These are phyloP conservation scores for Leptinotarsa tumamoca DNA, from an alignment of 2,888 invertebrate species.

Conservation along the genomic window DNA sequence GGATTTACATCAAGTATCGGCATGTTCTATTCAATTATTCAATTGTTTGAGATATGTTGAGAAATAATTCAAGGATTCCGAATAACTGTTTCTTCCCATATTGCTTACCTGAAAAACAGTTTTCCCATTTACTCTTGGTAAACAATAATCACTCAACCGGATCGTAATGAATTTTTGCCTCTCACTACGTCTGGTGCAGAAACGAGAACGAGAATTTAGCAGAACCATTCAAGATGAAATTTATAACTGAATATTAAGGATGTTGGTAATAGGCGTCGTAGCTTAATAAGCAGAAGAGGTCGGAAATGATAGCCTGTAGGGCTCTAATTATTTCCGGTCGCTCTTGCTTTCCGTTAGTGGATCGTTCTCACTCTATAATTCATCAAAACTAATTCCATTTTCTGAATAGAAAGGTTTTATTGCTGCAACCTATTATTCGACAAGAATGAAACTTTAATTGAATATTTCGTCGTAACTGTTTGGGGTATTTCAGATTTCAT, in stretches of 20 bases:
- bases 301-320: constrained; percentile 63
- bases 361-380: constrained; percentile 44
- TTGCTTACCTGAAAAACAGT: neutral
- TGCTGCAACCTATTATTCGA: constrained; percentile 24
- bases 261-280: constrained; percentile 54
- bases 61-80: neutral
- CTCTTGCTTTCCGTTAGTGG: constrained; percentile 49
- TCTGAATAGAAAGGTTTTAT: constrained; percentile 38
- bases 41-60: too few relatives aligned
- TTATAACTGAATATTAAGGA: constrained; percentile 52
- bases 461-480: neutral
- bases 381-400: constrained; percentile 46
- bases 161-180: constrained; percentile 9
- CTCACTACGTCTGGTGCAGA: neutral
- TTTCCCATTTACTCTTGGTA: neutral
- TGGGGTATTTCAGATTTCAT: neutral
- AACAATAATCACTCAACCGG: constrained; percentile 7
- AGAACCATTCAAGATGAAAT: constrained; percentile 41
- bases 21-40: too few relatives aligned
- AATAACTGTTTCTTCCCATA: neutral
- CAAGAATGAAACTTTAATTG: constrained; percentile 9
- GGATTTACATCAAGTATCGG: too few relatives aligned
- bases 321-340: constrained; percentile 62
- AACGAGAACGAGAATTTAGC: constrained; percentile 17
- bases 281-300: constrained; percentile 61